Conservation (phyloP, 2,888 invertebrate genomes). For the Athalia cordata region DNA sequence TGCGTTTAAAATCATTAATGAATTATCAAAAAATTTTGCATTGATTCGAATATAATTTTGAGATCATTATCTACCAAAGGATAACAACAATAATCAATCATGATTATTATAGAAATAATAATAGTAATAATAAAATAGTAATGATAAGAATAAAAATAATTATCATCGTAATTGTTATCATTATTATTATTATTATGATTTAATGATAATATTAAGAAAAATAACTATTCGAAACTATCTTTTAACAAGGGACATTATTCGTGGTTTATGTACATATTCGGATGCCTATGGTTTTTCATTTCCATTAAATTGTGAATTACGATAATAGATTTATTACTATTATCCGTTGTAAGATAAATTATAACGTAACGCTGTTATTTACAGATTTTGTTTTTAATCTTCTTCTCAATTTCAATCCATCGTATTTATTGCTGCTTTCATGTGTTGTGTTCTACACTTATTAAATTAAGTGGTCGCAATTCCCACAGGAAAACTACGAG, state of each 20-base stretch:
- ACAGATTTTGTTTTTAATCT: slow-evolving; percentile 58
- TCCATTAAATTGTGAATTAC: slow-evolving; percentile 61
- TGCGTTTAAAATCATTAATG: not conserved
- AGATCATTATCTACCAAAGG: slow-evolving; percentile 68
- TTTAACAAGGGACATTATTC: slow-evolving; percentile 67
- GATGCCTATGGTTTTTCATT: slow-evolving; percentile 59
- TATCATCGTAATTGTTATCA: slow-evolving; percentile 63
- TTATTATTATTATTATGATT: slow-evolving; percentile 58
- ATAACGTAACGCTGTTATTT: slow-evolving; percentile 69
- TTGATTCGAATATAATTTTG: slow-evolving; percentile 54
- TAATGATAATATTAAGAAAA: slow-evolving; percentile 64
- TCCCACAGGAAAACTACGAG: slow-evolving; percentile 8
- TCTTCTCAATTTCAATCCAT: slow-evolving; percentile 45
- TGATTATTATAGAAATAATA: slow-evolving; percentile 67
- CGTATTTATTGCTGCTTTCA: slow-evolving; percentile 52
- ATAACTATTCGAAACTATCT: slow-evolving; percentile 67
- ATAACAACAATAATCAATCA: slow-evolving; percentile 67
- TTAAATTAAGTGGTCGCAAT: slow-evolving; percentile 18
- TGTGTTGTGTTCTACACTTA: slow-evolving; percentile 12
- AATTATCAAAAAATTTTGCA: slow-evolving; percentile 1
- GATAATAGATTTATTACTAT: slow-evolving; percentile 64
- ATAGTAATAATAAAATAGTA: slow-evolving; percentile 62
- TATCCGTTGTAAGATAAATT: slow-evolving; percentile 68
- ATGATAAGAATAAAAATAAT: slow-evolving; percentile 63
- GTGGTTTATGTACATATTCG: slow-evolving; percentile 61